Evolutionary conservation across 1,140 invertebrate species (phyloP), one percentile per base, ranked within the genome.

Genomic region (Atta texana): DNA sequence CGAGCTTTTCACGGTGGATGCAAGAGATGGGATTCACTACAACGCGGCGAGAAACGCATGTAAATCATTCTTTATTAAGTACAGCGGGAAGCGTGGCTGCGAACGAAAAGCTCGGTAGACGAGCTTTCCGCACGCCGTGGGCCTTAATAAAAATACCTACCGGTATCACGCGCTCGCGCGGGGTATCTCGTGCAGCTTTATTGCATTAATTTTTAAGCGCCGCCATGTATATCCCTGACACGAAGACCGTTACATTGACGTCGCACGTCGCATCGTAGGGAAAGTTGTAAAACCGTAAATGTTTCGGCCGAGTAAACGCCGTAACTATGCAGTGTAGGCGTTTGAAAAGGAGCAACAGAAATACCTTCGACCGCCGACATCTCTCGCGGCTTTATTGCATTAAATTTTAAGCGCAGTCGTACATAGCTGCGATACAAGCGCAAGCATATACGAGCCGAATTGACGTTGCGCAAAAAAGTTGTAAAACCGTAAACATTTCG

Each of bases 31-130:
- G 71, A 90, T 87, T 89, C 81, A 69, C 64, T 21, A 14, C 77
- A 66, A 18, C n/a, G 64, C 85, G 34, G 44, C 76, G 86, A 72
- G 69, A 89, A 86, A 89, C 87, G 66, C 89, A 69, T 91, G 80
- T 92, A 92, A 93, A 92, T 91, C 88, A 89, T 74, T 90, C 87
- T 90, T 85, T 89, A 92, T 92, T 90, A 92, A 88, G 92, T 92
- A 92, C 91, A 84, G 74, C 90, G 85, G 86, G 75, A 92, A 90
- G 72, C 88, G 66, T 12, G 66, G 64, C 63, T 57, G 53, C 74
- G 31, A 76, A 68, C 80, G 81, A 51, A 78, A 69, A 85, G 49
- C 81, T 55, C 71, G 21, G 76, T 39, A 57, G 66, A 77, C 44
- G 72, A 86, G 78, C 34, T 74, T 75, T 84, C 80, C 77, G 84